phyloP scores from a whole-genome alignment of 1,140 invertebrate species.

The Brachionus rotundiformis region DNA sequence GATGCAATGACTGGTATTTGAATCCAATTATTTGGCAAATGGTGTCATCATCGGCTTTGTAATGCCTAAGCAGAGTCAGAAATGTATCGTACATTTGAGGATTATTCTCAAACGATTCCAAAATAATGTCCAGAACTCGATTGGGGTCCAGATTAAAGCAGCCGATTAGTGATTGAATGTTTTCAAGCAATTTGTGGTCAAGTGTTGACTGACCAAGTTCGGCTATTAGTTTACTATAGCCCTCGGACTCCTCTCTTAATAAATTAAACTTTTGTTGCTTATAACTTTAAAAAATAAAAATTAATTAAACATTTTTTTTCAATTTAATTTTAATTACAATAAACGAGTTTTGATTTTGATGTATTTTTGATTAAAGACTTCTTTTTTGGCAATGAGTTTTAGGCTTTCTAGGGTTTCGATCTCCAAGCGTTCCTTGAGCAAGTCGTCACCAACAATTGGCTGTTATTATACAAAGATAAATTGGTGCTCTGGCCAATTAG shows the following conservation, averaged over 20 bases:
- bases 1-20: conserved; percentile 80
- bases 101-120: conserved; percentile 89
- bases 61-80: conserved; percentile 78
- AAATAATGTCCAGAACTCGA: conserved; percentile 88
- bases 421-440: conserved; percentile 42
- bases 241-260: conserved; percentile 96
- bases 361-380: conserved; percentile 87
- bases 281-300: conserved; percentile 73
- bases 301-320: not conserved
- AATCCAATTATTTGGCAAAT: conserved; percentile 91
- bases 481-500: not conserved
- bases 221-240: conserved; percentile 94
- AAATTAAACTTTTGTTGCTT: conserved; percentile 99
- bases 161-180: conserved; percentile 66
- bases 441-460: conserved; percentile 20
- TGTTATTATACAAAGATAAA: not conserved
- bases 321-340: conserved; percentile 76
- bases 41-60: conserved; percentile 75
- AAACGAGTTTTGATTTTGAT: conserved; percentile 96
- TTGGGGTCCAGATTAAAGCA: conserved; percentile 99
- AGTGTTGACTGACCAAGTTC: conserved; percentile 79
- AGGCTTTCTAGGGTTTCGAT: conserved; percentile 38
- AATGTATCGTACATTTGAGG: conserved; percentile 68
- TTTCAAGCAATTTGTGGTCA: conserved; percentile 56
- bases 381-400: conserved; percentile 56